A percentile compares a stretch with the other conserved stretches of the same genome.
phyloP scores from a whole-genome alignment of 92 coral and sea anemone species.

The Metridium senile region DNA sequence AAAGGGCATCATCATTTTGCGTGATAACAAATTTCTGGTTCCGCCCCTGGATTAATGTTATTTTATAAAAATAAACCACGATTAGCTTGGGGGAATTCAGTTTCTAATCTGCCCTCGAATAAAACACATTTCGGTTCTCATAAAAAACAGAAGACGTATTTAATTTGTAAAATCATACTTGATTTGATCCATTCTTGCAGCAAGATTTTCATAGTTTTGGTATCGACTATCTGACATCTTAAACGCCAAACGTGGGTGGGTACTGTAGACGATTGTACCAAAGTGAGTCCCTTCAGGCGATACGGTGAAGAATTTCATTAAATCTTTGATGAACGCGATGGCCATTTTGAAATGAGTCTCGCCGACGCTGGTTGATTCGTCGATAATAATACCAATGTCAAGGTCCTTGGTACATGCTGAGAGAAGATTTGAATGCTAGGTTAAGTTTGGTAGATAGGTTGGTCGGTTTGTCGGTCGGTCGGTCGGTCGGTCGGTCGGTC shows the following conservation, averaged over 20 bases:
- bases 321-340: slow-evolving; percentile 44
- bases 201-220: neutral
- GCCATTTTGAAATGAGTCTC: slow-evolving; percentile 55
- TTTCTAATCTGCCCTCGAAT: too few relatives aligned
- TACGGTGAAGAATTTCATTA: slow-evolving; percentile 59
- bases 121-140: too few relatives aligned
- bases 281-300: slow-evolving; percentile 70
- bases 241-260: neutral
- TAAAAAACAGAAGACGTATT: too few relatives aligned
- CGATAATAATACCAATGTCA: slow-evolving; percentile 73
- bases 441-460: too few relatives aligned
- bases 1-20: too few relatives aligned
- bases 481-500: too few relatives aligned
- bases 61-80: too few relatives aligned
- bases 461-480: too few relatives aligned
- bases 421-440: neutral
- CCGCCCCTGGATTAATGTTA: too few relatives aligned
- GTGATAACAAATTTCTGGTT: too few relatives aligned
- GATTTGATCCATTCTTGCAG: neutral
- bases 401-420: slow-evolving; percentile 73
- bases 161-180: too few relatives aligned
- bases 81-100: too few relatives aligned
- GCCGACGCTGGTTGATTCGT: slow-evolving; percentile 74
- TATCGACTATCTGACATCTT: neutral
- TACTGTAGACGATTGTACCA: slow-evolving; percentile 66